These are phyloP conservation scores for Palythoa heliodiscus DNA, from an alignment of 92 coral and sea anemone genomes.

Conservation along the genomic window DNA sequence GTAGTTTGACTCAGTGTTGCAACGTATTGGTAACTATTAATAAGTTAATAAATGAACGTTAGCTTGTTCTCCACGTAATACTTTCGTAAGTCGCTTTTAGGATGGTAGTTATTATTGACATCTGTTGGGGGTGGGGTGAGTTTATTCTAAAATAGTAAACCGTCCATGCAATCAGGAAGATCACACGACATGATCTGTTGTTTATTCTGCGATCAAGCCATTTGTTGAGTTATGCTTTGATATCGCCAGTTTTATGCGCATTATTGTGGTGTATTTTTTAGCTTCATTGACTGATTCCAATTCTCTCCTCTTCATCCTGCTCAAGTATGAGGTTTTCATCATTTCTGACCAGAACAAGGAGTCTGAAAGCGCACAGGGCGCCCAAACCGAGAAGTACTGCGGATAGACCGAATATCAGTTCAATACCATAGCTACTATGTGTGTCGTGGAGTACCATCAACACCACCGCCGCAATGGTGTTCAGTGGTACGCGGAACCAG, in stretches of 20 bases:
- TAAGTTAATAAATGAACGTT: no score
- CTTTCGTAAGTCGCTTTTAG: no score
- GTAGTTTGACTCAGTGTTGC: no score
- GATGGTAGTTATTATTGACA: no score
- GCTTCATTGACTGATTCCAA: slow-evolving; percentile 17
- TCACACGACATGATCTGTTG: no score
- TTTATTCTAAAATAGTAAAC: no score
- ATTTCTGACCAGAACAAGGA: slow-evolving; percentile 65
- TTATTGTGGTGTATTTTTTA: background rate
- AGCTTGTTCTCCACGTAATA: no score
- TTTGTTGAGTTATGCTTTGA: background rate
- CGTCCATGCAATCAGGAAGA: no score
- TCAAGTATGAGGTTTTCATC: slow-evolving; percentile 69
- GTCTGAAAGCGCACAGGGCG: slow-evolving; percentile 73
- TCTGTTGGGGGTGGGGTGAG: no score
- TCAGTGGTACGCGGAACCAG: slow-evolving; percentile 98
- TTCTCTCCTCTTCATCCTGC: slow-evolving; percentile 64
- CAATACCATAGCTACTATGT: slow-evolving; percentile 95
- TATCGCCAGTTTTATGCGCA: background rate
- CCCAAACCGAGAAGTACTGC: slow-evolving; percentile 81
- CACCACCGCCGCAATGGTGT: slow-evolving; percentile 91
- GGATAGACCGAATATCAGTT: slow-evolving; percentile 92
- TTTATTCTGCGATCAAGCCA: background rate
- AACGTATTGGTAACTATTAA: no score
- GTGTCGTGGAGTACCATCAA: slow-evolving; percentile 95